Evolutionary conservation across 1,140 invertebrate species (phyloP), one percentile per base, ranked within the genome.

Genomic region (Ruditapes philippinarum): DNA sequence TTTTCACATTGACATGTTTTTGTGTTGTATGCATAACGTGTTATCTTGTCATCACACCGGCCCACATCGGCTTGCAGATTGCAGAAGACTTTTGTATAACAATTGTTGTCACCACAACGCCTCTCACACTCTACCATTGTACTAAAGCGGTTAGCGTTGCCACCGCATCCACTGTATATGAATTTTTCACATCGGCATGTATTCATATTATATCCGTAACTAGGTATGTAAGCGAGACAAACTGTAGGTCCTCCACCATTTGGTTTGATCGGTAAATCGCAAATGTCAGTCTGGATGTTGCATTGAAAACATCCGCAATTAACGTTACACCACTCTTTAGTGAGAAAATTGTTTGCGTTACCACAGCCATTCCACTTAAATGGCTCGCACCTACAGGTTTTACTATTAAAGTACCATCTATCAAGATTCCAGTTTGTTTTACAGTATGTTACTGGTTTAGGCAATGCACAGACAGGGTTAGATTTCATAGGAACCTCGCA

Each of bases 341-440:
- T 90, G 62, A 85, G 19, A 68, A 89, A 89, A n/a, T 65, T 84
- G 65, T 94, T 94, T 12, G 80, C 85, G 80, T 94, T 99, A 92
- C 97, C 97, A 96, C 98, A 99, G 91, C 98, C 98, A 86, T 97
- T 97, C 14, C 96, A 96, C 0, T 88, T 92, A 89, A 96, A 96
- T 36, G 88, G 90, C 31, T 95, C 81, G 88, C 96, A 96, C 42
- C 74, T 74, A 17, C 94, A 92, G 1, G 95, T 95, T 28, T 90
- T 65, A 25, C 93, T 76, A 87, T 96, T 94, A 86, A 93, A 96
- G 91, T 89, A 94, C 91, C 92, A 96, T 28, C 95, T 89, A 51
- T 92, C 91, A 5, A 45, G 5, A n/a, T n/a, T n/a, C n/a, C n/a
- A n/a, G 11, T 76, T 73, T 17, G 82, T 94, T 36, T 38, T 88